phyloP scores from a whole-genome alignment of 2,113 vertebrate genomes.

The Pyrgilauda ruficollis region DNA sequence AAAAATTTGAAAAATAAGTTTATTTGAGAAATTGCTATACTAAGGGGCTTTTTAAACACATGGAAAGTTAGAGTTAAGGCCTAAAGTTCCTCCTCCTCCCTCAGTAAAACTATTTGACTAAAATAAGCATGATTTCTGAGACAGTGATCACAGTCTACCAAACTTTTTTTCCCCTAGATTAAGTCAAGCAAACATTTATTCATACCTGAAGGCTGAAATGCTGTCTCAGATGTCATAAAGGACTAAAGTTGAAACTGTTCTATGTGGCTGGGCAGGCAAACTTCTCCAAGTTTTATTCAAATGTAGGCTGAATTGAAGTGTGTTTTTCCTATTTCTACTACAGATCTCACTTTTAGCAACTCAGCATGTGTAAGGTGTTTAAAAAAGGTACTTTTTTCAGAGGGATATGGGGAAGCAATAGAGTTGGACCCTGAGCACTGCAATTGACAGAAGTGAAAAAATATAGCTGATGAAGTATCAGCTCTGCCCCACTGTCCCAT shows the following conservation, averaged over 20 bases:
- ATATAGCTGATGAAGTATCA: not conserved
- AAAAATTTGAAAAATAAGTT: not conserved
- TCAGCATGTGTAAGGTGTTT: not conserved
- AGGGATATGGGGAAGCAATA: not conserved
- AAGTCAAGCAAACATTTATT: not conserved
- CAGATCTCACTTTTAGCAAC: not conserved
- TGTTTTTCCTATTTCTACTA: not conserved
- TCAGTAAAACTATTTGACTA: not conserved
- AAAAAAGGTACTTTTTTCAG: not conserved
- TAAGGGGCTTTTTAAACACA: not conserved
- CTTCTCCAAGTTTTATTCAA: not conserved
- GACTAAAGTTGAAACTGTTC: not conserved
- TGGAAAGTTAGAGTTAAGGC: not conserved
- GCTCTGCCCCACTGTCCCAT: not conserved
- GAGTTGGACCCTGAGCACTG: not conserved
- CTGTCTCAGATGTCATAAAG: not conserved
- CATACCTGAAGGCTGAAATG: not conserved
- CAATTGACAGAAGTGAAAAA: not conserved
- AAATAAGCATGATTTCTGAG: not conserved
- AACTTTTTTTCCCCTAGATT: not conserved
- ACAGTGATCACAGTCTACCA: not conserved
- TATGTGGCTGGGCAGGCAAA: not conserved
- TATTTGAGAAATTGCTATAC: not conserved
- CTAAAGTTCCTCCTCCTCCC: not conserved
- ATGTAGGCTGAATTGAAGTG: not conserved